These are phyloP conservation scores for Ranitomeya variabilis DNA, from an alignment of 2,113 vertebrate genomes.

Conservation along the genomic window DNA sequence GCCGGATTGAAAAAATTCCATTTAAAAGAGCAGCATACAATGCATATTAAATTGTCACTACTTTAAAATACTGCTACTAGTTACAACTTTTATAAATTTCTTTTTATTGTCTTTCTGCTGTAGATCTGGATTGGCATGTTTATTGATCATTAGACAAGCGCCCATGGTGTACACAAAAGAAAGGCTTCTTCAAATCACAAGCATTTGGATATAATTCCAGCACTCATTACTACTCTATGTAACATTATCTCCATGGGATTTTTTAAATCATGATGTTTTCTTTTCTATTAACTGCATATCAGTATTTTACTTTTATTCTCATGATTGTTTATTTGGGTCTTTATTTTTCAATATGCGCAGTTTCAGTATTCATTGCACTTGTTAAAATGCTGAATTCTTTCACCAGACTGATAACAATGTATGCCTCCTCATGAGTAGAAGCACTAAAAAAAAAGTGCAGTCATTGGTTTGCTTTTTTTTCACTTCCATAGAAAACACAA, in stretches of 20 bases:
- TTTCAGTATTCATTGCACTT: background rate
- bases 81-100: background rate
- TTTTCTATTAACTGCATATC: background rate
- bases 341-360: background rate
- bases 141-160: conserved; percentile 3
- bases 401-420: background rate
- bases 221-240: background rate
- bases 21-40: too few relatives aligned
- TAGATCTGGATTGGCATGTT: background rate
- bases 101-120: background rate
- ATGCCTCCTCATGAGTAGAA: background rate
- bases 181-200: conserved; percentile 1
- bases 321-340: background rate
- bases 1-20: too few relatives aligned
- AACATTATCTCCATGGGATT: conserved; percentile 5
- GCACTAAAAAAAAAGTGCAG: background rate
- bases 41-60: too few relatives aligned
- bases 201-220: conserved; percentile 1
- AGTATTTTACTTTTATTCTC: background rate
- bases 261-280: background rate
- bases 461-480: background rate
- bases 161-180: background rate
- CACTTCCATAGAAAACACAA: conserved; percentile 18
- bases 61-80: background rate
- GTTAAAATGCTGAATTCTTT: background rate